Base-by-base conservation (phyloP, 2,797 vertebrate species). In the Myoxocephalus aenaeus region DNA sequence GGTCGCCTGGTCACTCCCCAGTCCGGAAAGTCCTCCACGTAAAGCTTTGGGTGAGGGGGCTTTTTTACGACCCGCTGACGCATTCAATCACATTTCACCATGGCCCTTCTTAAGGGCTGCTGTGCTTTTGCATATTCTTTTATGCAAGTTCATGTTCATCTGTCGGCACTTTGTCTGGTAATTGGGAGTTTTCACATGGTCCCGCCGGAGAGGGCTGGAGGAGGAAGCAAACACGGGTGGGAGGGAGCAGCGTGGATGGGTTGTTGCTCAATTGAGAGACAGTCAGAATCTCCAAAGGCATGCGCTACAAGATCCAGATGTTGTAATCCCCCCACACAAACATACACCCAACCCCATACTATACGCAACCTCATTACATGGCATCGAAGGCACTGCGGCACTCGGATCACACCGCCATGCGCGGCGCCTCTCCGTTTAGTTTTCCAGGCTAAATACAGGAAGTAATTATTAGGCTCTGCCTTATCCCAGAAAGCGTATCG, bases 151-250 rank as follows among this genome's bases (percentile, higher is more conserved):
- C 87, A 79, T 36, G 56, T 89, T 83, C 79, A 76, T 57, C 75
- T 17, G 4, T 76, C 73, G n/a, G 58, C 62, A 2, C 64, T 27
- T 83, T 27, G 79, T 86, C 88, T 74, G 63, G 79, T 90, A 90
- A 92, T 90, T 92, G 85, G 84, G 78, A 87, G 44, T 87, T 92
- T 92, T 89, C 85, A 88, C 84, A 87, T 85, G 90, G 79, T 58
- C 44, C 65, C 74, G 53, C 77, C 73, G 57, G 70, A 79, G 48
- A 64, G 42, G 48, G 70, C 53, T n/a, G 18, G 56, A 81, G 54
- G 79, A 73, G n/a, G 63, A 68, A 12, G 54, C 65, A 71, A 81
- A 75, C n/a, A 64, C 29, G 25, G 38, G 56, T 72, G 58, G 75
- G 48, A 36, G 29, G 69, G 34, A 61, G 54, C 27, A 27, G 64